Evolutionary conservation across 2,888 invertebrate genomes (phyloP).

Genomic region (Cantharis nigra): DNA sequence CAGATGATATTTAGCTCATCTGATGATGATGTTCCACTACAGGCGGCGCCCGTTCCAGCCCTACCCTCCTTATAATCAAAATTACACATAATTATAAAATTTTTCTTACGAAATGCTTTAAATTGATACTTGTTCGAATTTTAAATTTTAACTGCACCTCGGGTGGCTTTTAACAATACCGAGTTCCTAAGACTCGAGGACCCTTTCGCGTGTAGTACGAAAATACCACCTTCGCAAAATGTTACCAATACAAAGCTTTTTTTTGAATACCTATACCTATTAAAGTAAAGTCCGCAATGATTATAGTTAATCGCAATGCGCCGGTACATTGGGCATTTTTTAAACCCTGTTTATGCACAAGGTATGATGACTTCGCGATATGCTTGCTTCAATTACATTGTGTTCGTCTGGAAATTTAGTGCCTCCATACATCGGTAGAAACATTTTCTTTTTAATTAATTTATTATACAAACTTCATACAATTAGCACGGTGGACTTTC

Average conservation of each 20-base stretch:
- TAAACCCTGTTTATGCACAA: not conserved
- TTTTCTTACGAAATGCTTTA: slow-evolving; percentile 42
- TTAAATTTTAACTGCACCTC: slow-evolving; percentile 32
- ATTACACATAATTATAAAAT: slow-evolving; percentile 55
- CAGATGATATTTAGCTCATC: slow-evolving; percentile 27
- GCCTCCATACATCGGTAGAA: too few relatives aligned
- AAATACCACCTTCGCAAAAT: slow-evolving; percentile 16
- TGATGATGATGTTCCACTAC: slow-evolving; percentile 28
- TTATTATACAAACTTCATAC: not conserved
- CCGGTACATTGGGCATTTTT: not conserved
- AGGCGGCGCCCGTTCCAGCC: slow-evolving; percentile 39
- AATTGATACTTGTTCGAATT: slow-evolving; percentile 41
- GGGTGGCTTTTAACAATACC: slow-evolving; percentile 17
- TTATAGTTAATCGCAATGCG: not conserved
- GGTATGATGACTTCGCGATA: not conserved
- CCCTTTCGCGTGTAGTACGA: not conserved
- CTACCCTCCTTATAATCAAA: slow-evolving; percentile 54
- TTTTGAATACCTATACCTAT: not conserved
- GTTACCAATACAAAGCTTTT: not conserved
- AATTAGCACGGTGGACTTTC: not conserved
- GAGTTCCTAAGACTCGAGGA: not conserved
- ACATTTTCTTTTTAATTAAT: not conserved
- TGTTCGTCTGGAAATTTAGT: not conserved
- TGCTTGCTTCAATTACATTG: not conserved
- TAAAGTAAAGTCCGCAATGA: not conserved